A percentile compares a stretch with the other conserved stretches of the same genome.
These are phyloP conservation scores for Nyctalus aviator DNA, from an alignment of 2,797 vertebrate genomes.

Conservation along the genomic window DNA sequence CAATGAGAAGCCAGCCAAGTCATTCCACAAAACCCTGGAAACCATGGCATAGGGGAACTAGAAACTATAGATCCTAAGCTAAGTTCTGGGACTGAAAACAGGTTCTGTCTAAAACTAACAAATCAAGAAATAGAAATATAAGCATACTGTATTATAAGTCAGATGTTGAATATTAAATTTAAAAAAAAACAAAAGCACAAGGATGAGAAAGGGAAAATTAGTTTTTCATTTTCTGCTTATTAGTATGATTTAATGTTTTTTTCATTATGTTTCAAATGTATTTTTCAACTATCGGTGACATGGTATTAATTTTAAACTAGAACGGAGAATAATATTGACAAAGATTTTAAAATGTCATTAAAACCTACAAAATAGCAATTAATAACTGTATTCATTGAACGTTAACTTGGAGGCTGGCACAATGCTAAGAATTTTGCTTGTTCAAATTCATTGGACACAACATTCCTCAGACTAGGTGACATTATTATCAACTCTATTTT, in stretches of 20 bases:
- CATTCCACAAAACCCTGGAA: not conserved
- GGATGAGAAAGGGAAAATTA: not conserved
- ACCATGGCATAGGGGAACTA: not conserved
- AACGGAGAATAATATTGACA: not conserved
- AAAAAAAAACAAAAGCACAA: not conserved
- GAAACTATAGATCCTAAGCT: not conserved
- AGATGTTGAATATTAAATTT: not conserved
- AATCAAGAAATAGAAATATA: not conserved
- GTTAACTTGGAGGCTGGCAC: not conserved
- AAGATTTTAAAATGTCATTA: not conserved
- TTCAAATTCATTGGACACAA: slow-evolving; percentile 65
- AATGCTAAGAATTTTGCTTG: not conserved
- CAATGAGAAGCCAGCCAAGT: not conserved
- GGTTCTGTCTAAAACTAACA: not conserved
- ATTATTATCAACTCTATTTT: slow-evolving; percentile 72
- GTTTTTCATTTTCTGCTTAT: not conserved
- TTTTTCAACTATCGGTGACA: not conserved
- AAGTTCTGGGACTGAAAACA: not conserved
- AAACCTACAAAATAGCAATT: not conserved
- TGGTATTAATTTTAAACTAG: not conserved
- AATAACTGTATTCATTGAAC: not conserved
- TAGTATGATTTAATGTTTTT: not conserved
- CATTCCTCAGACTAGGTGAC: slow-evolving; percentile 64
- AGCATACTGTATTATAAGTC: not conserved
- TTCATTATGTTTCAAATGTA: not conserved